phyloP scores from a whole-genome alignment of 2,797 vertebrate species.

The Psittacula echo region DNA sequence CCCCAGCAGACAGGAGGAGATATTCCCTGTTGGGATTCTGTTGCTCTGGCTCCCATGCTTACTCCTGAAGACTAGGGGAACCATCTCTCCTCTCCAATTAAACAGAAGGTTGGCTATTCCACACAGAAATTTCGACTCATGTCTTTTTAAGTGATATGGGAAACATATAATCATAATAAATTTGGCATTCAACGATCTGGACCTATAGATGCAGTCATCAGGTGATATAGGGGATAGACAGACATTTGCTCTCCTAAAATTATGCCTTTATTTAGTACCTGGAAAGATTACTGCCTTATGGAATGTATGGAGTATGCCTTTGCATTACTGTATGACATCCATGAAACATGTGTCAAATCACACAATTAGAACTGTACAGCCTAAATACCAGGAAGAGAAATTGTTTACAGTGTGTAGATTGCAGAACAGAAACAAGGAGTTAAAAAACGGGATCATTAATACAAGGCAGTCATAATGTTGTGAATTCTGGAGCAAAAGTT shows the following conservation, averaged over 20 bases:
- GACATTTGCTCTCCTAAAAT: background rate
- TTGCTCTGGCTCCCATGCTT: background rate
- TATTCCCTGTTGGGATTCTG: background rate
- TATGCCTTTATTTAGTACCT: background rate
- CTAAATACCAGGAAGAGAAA: background rate
- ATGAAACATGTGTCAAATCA: background rate
- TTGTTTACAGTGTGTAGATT: background rate
- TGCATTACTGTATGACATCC: background rate
- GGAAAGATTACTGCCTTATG: background rate
- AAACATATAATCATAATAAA: background rate
- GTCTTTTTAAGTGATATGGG: background rate
- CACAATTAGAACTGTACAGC: background rate
- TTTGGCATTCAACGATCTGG: background rate
- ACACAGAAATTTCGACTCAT: background rate
- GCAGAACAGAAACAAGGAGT: background rate
- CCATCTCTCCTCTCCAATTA: background rate
- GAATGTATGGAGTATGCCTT: background rate
- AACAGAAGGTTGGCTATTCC: background rate
- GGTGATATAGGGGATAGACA: background rate
- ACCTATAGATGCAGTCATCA: background rate
- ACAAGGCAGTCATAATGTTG: background rate
- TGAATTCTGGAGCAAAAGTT: background rate
- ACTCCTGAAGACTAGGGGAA: background rate
- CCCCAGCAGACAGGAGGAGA: background rate
- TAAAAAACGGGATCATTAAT: background rate